Conservation (phyloP, 2,113 vertebrate species). For the Trematocara nigrifrons region DNA sequence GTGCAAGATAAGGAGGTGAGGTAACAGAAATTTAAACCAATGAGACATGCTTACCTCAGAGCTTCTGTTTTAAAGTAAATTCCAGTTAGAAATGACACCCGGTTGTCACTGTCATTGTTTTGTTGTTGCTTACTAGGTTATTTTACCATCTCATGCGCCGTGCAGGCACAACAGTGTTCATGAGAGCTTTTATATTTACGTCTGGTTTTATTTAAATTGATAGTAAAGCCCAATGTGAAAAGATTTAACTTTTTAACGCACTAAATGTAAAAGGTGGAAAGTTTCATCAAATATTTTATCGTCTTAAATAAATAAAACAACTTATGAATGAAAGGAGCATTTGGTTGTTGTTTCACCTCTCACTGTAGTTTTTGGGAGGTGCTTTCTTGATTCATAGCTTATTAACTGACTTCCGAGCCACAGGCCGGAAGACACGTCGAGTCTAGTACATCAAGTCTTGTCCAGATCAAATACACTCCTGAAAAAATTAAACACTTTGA, state of each 20-base stretch:
- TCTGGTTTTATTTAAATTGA: neutral
- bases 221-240: neutral
- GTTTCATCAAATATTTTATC: neutral
- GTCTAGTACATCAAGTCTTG: neutral
- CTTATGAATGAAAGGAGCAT: neutral
- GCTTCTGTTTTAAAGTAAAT: neutral
- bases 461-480: neutral
- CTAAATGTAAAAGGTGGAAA: neutral
- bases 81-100: neutral
- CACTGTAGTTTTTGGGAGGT: neutral
- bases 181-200: neutral
- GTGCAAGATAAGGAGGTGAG: neutral
- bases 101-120: neutral
- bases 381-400: neutral
- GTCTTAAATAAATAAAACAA: neutral
- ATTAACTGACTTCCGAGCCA: neutral
- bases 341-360: neutral
- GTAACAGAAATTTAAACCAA: neutral
- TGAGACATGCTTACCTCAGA: neutral
- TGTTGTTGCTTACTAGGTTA: neutral
- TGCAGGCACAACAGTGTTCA: neutral
- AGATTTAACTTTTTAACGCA: accelerated
- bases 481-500: accelerated
- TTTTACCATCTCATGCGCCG: neutral
- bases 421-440: neutral